Base-by-base conservation (phyloP, 2,113 vertebrate species). In the Polyodon spathula region DNA sequence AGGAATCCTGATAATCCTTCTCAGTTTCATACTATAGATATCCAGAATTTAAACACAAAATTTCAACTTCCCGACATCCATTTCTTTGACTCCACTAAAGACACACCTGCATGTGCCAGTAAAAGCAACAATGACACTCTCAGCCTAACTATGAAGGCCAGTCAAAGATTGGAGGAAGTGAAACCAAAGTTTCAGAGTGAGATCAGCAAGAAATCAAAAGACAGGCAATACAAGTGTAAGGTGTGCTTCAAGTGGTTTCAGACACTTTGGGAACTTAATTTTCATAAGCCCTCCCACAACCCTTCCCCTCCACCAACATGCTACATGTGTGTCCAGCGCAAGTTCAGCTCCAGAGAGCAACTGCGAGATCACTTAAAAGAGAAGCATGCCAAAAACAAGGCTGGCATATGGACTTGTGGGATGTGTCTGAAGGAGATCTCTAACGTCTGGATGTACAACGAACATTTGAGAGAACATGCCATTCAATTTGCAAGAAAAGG, bases 321-420 rank as follows among this genome's bases (percentile, higher is more conserved):
- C 76, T 98, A 97, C 78, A 94, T 99, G 95, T 99, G 96, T 0
- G 97, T 98, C 59, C 92, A 97, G 80, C 90, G 95, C 56, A 90
- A 93, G 58, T 99, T 99, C 74, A 87, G 94, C 81, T 99, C 95
- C 0, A 81, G 95, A 27, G 90, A 96, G 74, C 93, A 94, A 71
- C 87, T 98, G 39, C 80, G 92, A 57, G 92, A 95, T 66, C 97
- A 99, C 58, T 78, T 98, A 59, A 92, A 82, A 73, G 94, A 97
- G 73, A 97, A 94, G 66, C 97, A 99, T 0, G 85, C 84, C 59
- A 94, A 90, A 69, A 91, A 95, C 79, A 89, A 91, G 63, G 89
- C 88, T 0, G 93, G 94, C 1, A 84, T 93, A 38, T 99, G 97
- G 97, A 91, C 92, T 9, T 98, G 97, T 0, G 97, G 95, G 14